phyloP scores from a whole-genome alignment of 2,888 invertebrate genomes.

The Ephialtes manifestator region DNA sequence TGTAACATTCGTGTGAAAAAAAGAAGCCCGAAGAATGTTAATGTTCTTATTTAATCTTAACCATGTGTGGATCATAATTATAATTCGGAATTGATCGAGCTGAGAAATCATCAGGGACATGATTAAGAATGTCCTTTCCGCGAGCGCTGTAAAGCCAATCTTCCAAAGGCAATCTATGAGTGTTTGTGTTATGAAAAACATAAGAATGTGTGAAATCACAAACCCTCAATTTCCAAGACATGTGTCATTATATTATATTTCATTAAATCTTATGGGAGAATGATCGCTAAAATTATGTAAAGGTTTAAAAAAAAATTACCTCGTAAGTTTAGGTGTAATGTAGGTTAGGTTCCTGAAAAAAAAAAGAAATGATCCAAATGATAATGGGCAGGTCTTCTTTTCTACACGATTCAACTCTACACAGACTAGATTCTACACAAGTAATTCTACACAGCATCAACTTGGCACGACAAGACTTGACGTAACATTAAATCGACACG shows the following conservation, averaged over 20 bases:
- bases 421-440: no score
- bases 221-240: not conserved
- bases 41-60: not conserved
- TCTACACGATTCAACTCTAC: no score
- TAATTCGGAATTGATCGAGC: conserved; percentile 15
- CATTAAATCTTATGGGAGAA: not conserved
- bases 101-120: not conserved
- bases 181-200: conserved; percentile 1
- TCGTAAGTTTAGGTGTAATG: not conserved
- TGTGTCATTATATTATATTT: not conserved
- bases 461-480: no score
- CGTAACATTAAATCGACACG: no score
- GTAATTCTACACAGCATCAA: no score
- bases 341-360: not conserved
- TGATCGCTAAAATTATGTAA: conserved; percentile 8
- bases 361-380: not conserved
- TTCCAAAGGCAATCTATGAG: conserved; percentile 24
- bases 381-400: not conserved
- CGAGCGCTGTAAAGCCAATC: not conserved
- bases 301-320: not conserved
- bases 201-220: not conserved
- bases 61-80: not conserved
- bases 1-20: not conserved
- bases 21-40: not conserved
- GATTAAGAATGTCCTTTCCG: not conserved